phyloP scores from a whole-genome alignment of 2,797 vertebrate species.

The Phataginus tetradactyla region DNA sequence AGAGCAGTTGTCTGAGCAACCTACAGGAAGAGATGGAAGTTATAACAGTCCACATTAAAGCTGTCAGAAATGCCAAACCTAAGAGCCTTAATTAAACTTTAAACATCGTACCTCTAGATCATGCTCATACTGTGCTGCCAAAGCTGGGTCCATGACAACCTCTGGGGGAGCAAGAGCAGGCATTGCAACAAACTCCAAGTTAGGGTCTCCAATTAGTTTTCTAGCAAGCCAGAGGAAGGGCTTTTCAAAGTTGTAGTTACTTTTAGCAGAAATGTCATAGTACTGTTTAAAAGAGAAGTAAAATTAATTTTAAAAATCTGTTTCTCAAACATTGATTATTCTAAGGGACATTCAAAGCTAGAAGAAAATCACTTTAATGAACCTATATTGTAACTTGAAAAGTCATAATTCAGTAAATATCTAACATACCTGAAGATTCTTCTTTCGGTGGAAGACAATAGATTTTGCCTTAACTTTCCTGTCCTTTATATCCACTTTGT shows the following conservation, averaged over 20 bases:
- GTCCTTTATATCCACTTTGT: slow-evolving; percentile 99
- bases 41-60: rapidly evolving
- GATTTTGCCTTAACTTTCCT: slow-evolving; percentile 99
- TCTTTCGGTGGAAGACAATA: slow-evolving; percentile 99
- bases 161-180: slow-evolving; percentile 90
- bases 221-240: slow-evolving; percentile 92
- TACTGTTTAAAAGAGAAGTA: slow-evolving; percentile 81
- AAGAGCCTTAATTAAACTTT: rapidly evolving
- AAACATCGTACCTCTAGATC: slow-evolving; percentile 87
- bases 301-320: not conserved
- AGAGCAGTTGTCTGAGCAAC: slow-evolving; percentile 91
- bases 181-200: slow-evolving; percentile 91
- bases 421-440: slow-evolving; percentile 96
- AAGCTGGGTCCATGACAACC: slow-evolving; percentile 90
- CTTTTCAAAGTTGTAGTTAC: slow-evolving; percentile 93
- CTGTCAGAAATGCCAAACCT: rapidly evolving
- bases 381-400: rapidly evolving
- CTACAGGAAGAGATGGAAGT: slow-evolving; percentile 51
- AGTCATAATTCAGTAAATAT: rapidly evolving
- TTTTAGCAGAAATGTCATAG: slow-evolving; percentile 91
- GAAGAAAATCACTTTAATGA: too few species aligned
- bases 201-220: slow-evolving; percentile 90
- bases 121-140: slow-evolving; percentile 91
- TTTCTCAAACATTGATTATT: too few species aligned
- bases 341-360: not conserved